A percentile compares a stretch with the other conserved stretches of the same genome.
Conservation (phyloP, 1,140 invertebrate genomes). For the Potamilus streckersoni region DNA sequence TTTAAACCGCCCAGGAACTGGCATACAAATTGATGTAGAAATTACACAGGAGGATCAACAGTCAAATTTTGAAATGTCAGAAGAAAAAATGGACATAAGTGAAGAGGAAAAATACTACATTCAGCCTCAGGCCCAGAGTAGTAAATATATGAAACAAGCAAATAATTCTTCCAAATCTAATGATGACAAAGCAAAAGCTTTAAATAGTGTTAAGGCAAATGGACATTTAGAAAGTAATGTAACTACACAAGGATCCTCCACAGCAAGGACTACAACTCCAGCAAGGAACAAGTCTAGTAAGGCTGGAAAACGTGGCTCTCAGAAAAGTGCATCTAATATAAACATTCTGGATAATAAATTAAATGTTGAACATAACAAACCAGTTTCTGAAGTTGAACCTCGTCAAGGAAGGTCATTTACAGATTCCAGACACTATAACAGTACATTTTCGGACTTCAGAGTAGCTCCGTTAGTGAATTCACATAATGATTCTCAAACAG, state of each 20-base stretch:
- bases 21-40: constrained; percentile 10
- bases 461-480: constrained; percentile 38
- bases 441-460: constrained; percentile 51
- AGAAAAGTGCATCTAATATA: constrained; percentile 28
- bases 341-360: neutral
- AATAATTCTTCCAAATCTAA: constrained; percentile 49
- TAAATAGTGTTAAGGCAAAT: constrained; percentile 31
- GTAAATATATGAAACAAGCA: constrained; percentile 53
- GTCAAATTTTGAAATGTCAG: constrained; percentile 23
- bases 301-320: constrained; percentile 1
- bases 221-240: constrained; percentile 13
- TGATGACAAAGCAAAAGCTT: constrained; percentile 26
- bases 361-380: constrained; percentile 12
- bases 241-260: neutral
- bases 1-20: constrained; percentile 36
- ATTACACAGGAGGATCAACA: constrained; percentile 8
- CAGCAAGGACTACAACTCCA: no score
- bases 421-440: constrained; percentile 42
- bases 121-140: constrained; percentile 39
- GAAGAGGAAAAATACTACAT: constrained; percentile 36
- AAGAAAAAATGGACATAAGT: constrained; percentile 46
- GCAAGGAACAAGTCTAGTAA: no score
- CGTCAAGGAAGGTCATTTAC: constrained; percentile 21
- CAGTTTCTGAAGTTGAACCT: neutral
- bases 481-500: constrained; percentile 10